These are phyloP conservation scores for Aythya baeri DNA, from an alignment of 2,113 vertebrate species.

Conservation along the genomic window DNA sequence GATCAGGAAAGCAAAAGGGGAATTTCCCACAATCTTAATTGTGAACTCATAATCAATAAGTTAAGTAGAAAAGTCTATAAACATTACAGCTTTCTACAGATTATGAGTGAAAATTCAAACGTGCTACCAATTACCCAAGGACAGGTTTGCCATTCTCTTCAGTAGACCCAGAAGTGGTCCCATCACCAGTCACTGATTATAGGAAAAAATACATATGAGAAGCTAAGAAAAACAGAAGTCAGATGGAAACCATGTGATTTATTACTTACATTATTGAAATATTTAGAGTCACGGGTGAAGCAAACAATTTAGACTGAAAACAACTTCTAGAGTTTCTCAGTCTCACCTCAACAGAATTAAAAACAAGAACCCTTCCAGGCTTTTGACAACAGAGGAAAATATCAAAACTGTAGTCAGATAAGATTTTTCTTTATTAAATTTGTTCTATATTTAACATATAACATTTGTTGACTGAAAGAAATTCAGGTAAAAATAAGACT, in stretches of 20 bases:
- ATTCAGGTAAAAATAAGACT: neutral
- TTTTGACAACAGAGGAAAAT: neutral
- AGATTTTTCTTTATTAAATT: rapidly evolving
- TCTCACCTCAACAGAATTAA: neutral
- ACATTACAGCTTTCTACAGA: neutral
- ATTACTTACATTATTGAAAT: neutral
- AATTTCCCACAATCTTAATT: neutral
- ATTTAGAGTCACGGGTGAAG: neutral
- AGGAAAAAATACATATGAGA: rapidly evolving
- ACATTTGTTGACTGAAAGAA: neutral
- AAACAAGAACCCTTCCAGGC: neutral
- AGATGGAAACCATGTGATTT: neutral
- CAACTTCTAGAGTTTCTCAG: neutral
- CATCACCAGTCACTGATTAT: neutral
- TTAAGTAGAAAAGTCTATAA: neutral
- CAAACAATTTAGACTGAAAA: neutral
- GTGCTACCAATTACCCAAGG: neutral
- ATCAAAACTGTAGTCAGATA: neutral
- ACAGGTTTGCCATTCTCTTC: neutral
- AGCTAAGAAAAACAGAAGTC: neutral
- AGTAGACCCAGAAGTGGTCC: neutral
- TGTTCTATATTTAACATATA: neutral
- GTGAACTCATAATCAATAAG: neutral
- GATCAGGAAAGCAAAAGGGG: neutral
- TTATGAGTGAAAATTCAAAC: neutral